Percentiles rank a stretch among this genome's conserved stretches.
These are phyloP conservation scores for Trematomus loennbergii DNA, from an alignment of 2,113 vertebrate species.

Conservation along the genomic window DNA sequence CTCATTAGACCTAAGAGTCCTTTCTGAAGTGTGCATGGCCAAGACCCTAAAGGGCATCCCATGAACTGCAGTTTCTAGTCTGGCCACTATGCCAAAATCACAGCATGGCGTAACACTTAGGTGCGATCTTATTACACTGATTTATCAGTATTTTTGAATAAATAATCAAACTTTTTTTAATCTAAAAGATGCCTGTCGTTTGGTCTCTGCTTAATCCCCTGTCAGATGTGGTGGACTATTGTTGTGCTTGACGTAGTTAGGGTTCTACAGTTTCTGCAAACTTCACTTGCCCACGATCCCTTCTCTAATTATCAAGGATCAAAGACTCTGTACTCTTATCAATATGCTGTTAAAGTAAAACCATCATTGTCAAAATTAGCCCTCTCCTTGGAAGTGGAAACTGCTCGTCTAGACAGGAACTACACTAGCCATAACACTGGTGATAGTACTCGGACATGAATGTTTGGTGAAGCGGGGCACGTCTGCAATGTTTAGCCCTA, in stretches of 20 bases:
- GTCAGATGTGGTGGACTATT: neutral
- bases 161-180: neutral
- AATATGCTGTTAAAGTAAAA: neutral
- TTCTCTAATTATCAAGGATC: neutral
- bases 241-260: neutral
- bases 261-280: neutral
- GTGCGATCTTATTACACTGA: neutral
- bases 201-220: neutral
- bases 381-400: conserved; percentile 28
- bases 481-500: conserved; percentile 13
- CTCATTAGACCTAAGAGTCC: neutral
- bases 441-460: neutral
- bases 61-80: neutral
- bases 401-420: conserved; percentile 29
- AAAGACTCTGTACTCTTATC: neutral
- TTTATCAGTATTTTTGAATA: neutral
- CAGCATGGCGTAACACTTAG: no score
- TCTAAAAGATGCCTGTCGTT: neutral
- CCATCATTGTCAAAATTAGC: conserved; percentile 3
- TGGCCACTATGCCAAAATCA: conserved; percentile 1
- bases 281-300: neutral
- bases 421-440: conserved; percentile 44
- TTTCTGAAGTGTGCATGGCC: neutral
- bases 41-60: neutral
- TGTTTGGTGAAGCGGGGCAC: conserved; percentile 1